Evolutionary conservation across 2,113 vertebrate genomes (phyloP).

Genomic region (Phoxinus phoxinus): DNA sequence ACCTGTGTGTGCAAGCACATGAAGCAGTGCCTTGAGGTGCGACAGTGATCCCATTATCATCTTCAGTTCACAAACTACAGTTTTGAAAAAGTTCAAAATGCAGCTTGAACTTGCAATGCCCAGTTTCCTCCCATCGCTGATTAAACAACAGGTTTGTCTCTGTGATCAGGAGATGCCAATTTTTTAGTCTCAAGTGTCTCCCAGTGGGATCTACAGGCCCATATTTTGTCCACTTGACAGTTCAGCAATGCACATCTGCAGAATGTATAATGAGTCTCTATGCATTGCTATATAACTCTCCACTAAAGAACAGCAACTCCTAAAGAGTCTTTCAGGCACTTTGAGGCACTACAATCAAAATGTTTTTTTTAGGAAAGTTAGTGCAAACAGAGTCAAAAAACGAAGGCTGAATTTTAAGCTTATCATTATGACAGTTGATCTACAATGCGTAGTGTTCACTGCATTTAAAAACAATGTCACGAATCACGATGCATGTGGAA

Average conservation of each 20-base stretch:
- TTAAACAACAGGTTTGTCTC: constrained; percentile 2
- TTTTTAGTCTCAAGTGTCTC: constrained; percentile 30
- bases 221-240: constrained; percentile 31
- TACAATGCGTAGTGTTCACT: not conserved
- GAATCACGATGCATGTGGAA: too few relatives aligned
- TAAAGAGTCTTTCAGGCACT: not conserved
- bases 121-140: not conserved
- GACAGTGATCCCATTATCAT: not conserved
- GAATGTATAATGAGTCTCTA: constrained; percentile 45
- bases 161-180: constrained; percentile 6
- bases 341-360: not conserved
- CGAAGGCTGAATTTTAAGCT: not conserved
- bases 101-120: not conserved
- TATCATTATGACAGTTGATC: not conserved
- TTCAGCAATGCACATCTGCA: not conserved
- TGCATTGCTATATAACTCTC: not conserved
- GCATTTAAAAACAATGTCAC: not conserved
- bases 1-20: constrained; percentile 12
- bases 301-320: not conserved
- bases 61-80: not conserved
- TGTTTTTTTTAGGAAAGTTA: not conserved
- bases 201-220: not conserved
- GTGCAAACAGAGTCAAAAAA: not conserved
- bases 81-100: not conserved
- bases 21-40: constrained; percentile 1